Conservation (phyloP, 2,888 invertebrate genomes). For the Arge pagana region DNA sequence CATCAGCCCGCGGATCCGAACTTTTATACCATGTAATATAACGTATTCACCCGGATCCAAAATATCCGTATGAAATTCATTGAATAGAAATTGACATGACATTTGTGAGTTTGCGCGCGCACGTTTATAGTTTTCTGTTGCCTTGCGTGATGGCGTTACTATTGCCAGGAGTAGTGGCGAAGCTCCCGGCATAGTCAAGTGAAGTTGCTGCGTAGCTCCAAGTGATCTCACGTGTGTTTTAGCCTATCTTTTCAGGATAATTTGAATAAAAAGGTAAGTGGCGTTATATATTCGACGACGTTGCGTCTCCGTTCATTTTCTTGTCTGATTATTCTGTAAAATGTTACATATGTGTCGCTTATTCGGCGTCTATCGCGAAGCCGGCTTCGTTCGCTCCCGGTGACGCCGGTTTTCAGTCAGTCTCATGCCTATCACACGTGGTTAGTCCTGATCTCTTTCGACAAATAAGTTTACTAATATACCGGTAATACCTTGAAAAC, state of each 20-base stretch:
- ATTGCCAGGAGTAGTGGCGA: background rate
- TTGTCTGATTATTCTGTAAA: background rate
- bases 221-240: conserved; percentile 35
- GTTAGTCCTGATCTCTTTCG: background rate
- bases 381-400: conserved; percentile 9
- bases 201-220: conserved; percentile 38
- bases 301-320: background rate
- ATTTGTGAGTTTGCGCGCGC: conserved; percentile 18
- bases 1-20: too few relatives aligned
- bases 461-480: too few relatives aligned
- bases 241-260: conserved; percentile 33
- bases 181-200: conserved; percentile 37
- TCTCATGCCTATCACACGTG: conserved; percentile 6
- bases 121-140: background rate
- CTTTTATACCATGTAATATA: too few relatives aligned
- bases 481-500: background rate
- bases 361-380: conserved; percentile 29
- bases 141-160: conserved; percentile 9
- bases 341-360: conserved; percentile 21
- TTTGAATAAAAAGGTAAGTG: conserved; percentile 33
- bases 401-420: conserved; percentile 21
- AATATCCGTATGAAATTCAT: too few relatives aligned
- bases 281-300: background rate
- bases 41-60: too few relatives aligned
- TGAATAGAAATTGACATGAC: too few relatives aligned